Evolutionary conservation across 2,888 invertebrate species (phyloP).

Genomic region (Sturmia bella): DNA sequence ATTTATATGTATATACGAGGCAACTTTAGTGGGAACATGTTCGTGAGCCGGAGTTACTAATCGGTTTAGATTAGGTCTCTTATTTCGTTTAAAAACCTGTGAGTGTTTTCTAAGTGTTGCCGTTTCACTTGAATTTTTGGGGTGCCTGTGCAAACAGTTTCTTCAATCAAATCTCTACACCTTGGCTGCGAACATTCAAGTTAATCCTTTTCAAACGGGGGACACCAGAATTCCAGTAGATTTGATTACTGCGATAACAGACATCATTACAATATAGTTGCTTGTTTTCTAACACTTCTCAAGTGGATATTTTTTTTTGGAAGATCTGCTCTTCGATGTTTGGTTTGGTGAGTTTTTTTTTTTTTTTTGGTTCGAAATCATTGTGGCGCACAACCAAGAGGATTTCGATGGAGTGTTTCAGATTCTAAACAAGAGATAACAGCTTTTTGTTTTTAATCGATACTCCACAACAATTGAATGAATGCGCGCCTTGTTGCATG

Average conservation of each 20-base stretch:
- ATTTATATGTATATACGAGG: too few relatives aligned
- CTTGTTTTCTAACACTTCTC: slow-evolving; percentile 62
- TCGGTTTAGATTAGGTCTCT: too few relatives aligned
- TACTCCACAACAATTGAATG: slow-evolving; percentile 43
- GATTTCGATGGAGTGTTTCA: slow-evolving; percentile 33
- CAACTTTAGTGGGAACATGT: too few relatives aligned
- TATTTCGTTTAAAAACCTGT: too few relatives aligned
- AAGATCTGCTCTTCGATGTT: too few relatives aligned
- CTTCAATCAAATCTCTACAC: not conserved
- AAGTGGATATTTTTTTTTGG: slow-evolving; percentile 6
- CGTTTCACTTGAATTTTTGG: too few relatives aligned
- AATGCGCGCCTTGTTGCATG: slow-evolving; percentile 37
- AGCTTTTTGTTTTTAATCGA: slow-evolving; percentile 28
- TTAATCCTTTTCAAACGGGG: slow-evolving; percentile 46
- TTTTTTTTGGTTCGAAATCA: not conserved
- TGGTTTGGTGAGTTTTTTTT: not conserved
- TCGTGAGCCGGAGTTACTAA: too few relatives aligned
- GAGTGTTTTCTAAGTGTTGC: too few relatives aligned
- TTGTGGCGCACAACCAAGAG: slow-evolving; percentile 52
- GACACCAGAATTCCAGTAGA: slow-evolving; percentile 42
- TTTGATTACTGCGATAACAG: slow-evolving; percentile 61
- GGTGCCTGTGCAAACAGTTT: not conserved
- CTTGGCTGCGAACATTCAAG: slow-evolving; percentile 18
- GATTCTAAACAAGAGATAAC: slow-evolving; percentile 64
- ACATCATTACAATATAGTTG: slow-evolving; percentile 65